Percentiles rank a stretch among this genome's conserved stretches.
Conservation (phyloP, 2,113 vertebrate genomes). For the Lipophrys pholis region DNA sequence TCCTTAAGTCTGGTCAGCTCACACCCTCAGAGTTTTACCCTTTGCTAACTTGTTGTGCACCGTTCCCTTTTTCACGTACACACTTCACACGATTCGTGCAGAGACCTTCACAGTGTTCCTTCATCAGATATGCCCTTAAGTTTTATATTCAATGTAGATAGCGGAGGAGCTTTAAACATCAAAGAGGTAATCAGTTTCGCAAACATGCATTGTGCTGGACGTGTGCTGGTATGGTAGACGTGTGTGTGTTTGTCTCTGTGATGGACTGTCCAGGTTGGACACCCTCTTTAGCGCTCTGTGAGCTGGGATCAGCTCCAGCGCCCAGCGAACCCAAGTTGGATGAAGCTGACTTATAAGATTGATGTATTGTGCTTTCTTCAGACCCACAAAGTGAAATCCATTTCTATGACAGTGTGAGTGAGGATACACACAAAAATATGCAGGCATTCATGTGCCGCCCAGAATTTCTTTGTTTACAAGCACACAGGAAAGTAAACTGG, state of each 20-base stretch:
- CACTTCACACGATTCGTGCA: not conserved
- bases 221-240: too few relatives aligned
- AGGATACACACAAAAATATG: not conserved
- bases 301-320: too few relatives aligned
- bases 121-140: not conserved
- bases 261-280: too few relatives aligned
- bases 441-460: not conserved
- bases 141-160: not conserved
- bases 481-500: not conserved
- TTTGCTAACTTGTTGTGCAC: not conserved
- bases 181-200: too few relatives aligned
- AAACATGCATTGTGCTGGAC: too few relatives aligned
- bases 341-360: not conserved
- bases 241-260: too few relatives aligned
- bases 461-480: not conserved
- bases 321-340: not conserved
- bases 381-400: not conserved
- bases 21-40: not conserved
- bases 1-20: too few relatives aligned
- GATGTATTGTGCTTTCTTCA: not conserved
- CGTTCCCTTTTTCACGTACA: not conserved
- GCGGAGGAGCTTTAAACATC: not conserved
- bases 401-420: not conserved
- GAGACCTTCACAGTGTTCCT: not conserved
- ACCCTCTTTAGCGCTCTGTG: too few relatives aligned